Conservation (phyloP, 2,113 vertebrate genomes). For the Todiramphus saurophagus region DNA sequence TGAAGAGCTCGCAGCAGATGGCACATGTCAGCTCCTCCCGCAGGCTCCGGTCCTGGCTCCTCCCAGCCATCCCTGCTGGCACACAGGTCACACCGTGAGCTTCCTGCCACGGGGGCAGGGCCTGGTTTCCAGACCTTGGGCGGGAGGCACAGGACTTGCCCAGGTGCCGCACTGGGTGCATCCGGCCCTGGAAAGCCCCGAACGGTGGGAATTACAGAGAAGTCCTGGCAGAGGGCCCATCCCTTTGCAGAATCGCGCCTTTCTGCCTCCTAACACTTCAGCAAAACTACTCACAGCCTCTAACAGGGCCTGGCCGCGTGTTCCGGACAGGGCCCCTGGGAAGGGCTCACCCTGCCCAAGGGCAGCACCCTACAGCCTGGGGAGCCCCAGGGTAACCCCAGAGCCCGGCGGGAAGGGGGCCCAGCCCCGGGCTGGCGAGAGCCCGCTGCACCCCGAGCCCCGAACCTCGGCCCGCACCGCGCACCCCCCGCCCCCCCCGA, state of each 20-base stretch:
- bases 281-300: accelerated
- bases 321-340: no score
- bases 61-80: slow-evolving; percentile 34
- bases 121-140: accelerated
- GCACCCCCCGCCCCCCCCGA: background rate
- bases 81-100: background rate
- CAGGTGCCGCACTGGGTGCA: accelerated
- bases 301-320: accelerated
- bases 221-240: accelerated
- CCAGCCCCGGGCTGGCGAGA: no score
- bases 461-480: no score
- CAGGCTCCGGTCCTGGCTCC: slow-evolving; percentile 64
- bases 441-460: no score
- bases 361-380: background rate
- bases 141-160: background rate
- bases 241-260: background rate
- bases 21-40: slow-evolving; percentile 86
- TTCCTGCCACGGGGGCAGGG: accelerated
- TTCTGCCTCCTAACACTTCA: accelerated
- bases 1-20: slow-evolving; percentile 87
- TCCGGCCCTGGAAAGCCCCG: background rate
- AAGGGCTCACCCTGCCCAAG: no score
- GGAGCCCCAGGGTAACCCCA: background rate
- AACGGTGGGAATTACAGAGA: accelerated
- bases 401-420: background rate